A percentile compares a stretch with the other conserved stretches of the same genome.
phyloP scores from a whole-genome alignment of 2,797 vertebrate species.

The Ptychadena robeensis region DNA sequence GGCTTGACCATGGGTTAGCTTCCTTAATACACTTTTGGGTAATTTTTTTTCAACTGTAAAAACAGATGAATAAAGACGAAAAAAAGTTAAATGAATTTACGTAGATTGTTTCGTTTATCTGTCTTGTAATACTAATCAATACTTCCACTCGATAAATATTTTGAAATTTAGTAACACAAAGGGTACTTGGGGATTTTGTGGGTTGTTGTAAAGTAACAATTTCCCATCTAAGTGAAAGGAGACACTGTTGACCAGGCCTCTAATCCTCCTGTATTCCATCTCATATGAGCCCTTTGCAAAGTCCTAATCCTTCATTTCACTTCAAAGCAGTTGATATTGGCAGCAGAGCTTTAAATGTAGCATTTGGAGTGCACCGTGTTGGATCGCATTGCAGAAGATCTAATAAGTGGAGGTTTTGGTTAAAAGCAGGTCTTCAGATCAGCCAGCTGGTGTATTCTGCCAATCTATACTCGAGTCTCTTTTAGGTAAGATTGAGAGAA shows the following conservation, averaged over 20 bases:
- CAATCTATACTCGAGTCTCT: slow-evolving; percentile 39
- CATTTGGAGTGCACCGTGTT: slow-evolving; percentile 50
- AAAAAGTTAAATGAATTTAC: too few species aligned
- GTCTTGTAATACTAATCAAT: background rate
- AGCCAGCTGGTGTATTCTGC: slow-evolving; percentile 50
- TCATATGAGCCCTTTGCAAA: slow-evolving; percentile 41
- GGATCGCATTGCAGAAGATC: slow-evolving; percentile 51
- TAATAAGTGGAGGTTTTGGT: slow-evolving; percentile 57
- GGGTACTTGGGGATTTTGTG: background rate
- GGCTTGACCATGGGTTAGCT: too few species aligned
- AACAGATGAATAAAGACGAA: too few species aligned
- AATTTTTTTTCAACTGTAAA: too few species aligned
- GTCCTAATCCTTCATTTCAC: slow-evolving; percentile 57
- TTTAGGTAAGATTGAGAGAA: slow-evolving; percentile 39
- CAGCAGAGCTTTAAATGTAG: slow-evolving; percentile 48
- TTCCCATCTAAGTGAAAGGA: slow-evolving; percentile 33
- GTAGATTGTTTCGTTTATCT: background rate
- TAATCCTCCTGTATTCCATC: slow-evolving; percentile 54
- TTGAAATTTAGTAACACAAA: slow-evolving; percentile 9
- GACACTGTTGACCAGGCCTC: slow-evolving; percentile 33
- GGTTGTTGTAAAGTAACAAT: slow-evolving; percentile 18
- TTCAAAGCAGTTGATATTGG: slow-evolving; percentile 60
- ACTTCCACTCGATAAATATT: slow-evolving; percentile 20
- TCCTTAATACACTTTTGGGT: too few species aligned
- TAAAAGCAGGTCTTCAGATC: slow-evolving; percentile 45